These are phyloP conservation scores for Theocolax elegans DNA, from an alignment of 1,140 invertebrate species.

Conservation along the genomic window DNA sequence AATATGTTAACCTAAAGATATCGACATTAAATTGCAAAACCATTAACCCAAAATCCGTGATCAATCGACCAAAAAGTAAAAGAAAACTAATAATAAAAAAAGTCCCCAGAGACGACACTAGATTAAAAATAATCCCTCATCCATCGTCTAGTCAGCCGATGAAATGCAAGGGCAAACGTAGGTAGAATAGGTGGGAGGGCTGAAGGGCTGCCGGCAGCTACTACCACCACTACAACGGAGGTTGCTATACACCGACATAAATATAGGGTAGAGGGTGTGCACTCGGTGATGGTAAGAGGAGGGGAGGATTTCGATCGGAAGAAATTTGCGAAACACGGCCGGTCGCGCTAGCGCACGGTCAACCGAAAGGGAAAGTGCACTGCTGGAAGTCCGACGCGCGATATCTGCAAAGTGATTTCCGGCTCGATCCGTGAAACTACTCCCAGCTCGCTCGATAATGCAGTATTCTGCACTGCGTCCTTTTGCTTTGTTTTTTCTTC, in stretches of 20 bases:
- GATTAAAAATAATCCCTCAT: too few species aligned
- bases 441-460: slow-evolving; percentile 21
- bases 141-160: too few species aligned
- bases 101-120: too few species aligned
- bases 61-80: too few species aligned
- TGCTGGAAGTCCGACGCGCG: slow-evolving; percentile 9
- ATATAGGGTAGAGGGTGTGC: not conserved
- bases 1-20: too few species aligned
- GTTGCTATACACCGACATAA: not conserved
- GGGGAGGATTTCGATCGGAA: slow-evolving; percentile 23
- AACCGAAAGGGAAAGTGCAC: slow-evolving; percentile 36
- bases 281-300: not conserved
- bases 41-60: too few species aligned
- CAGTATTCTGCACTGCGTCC: not conserved
- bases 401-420: slow-evolving; percentile 26
- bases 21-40: too few species aligned
- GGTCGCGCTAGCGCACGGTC: slow-evolving; percentile 18
- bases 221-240: too few species aligned
- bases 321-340: slow-evolving; percentile 20
- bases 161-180: not conserved
- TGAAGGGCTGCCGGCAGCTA: not conserved
- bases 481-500: too few species aligned
- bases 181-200: not conserved
- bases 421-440: too few species aligned
- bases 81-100: not conserved